phyloP scores from a whole-genome alignment of 2,113 vertebrate genomes.

The Gobio gobio region DNA sequence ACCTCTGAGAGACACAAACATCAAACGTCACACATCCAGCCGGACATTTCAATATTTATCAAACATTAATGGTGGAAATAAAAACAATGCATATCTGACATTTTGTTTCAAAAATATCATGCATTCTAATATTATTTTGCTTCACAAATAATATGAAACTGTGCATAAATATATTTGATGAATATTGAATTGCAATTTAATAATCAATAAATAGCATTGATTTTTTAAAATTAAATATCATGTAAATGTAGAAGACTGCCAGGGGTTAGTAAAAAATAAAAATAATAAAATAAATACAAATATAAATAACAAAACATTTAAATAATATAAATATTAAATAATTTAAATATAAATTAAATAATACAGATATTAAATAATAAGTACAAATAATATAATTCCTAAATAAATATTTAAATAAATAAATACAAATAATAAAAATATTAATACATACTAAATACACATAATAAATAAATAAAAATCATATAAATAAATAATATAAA shows the following conservation, averaged over 20 bases:
- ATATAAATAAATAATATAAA: too few species aligned
- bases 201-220: not conserved
- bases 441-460: too few species aligned
- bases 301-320: too few species aligned
- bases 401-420: too few species aligned
- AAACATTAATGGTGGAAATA: not conserved
- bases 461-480: too few species aligned
- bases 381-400: too few species aligned
- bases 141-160: not conserved
- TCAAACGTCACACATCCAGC: not conserved
- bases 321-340: too few species aligned
- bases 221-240: not conserved
- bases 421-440: too few species aligned
- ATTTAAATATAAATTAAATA: too few species aligned
- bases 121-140: not conserved
- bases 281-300: too few species aligned
- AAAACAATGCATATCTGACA: not conserved
- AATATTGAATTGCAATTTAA: not conserved
- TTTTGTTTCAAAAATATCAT: not conserved
- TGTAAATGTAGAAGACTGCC: not conserved
- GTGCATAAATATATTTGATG: not conserved
- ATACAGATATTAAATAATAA: too few species aligned
- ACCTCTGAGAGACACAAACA: not conserved
- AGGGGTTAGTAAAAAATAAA: not conserved
- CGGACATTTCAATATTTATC: not conserved